Evolutionary conservation across 1,140 invertebrate genomes (phyloP).

Genomic region (Drosophila rhopaloa): DNA sequence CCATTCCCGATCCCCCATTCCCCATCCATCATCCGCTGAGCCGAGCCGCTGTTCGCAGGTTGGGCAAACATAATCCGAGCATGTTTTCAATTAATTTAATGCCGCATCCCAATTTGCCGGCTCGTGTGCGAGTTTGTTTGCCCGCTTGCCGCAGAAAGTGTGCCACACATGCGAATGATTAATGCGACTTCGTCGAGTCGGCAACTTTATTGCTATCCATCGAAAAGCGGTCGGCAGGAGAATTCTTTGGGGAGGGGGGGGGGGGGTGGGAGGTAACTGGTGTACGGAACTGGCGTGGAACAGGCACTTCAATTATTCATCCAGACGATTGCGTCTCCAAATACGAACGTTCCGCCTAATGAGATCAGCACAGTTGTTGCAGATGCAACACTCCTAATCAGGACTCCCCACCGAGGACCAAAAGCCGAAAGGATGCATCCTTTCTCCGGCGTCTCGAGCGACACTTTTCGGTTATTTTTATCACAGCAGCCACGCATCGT

Average conservation of each 20-base stretch:
- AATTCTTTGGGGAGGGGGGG: too few species aligned
- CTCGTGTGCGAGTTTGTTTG: conserved; percentile 35
- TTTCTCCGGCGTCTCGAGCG: conserved; percentile 15
- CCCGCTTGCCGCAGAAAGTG: conserved; percentile 52
- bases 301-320: conserved; percentile 47
- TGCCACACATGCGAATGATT: conserved; percentile 70
- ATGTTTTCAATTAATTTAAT: conserved; percentile 78
- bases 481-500: conserved; percentile 74
- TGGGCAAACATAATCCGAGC: conserved; percentile 71
- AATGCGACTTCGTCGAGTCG: conserved; percentile 63
- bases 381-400: conserved; percentile 26
- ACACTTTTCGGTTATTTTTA: conserved; percentile 73
- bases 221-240: not conserved
- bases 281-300: not conserved
- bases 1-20: not conserved
- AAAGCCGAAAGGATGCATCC: conserved; percentile 10
- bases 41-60: conserved; percentile 37
- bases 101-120: conserved; percentile 56
- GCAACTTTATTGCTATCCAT: conserved; percentile 67
- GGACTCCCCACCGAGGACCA: not conserved
- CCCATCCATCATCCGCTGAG: conserved; percentile 17
- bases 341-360: conserved; percentile 43
- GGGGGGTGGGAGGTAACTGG: not conserved
- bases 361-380: conserved; percentile 27
- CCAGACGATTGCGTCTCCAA: conserved; percentile 41